Base-by-base conservation (phyloP, 2,797 vertebrate species). In the Thripadectes ignobilis region DNA sequence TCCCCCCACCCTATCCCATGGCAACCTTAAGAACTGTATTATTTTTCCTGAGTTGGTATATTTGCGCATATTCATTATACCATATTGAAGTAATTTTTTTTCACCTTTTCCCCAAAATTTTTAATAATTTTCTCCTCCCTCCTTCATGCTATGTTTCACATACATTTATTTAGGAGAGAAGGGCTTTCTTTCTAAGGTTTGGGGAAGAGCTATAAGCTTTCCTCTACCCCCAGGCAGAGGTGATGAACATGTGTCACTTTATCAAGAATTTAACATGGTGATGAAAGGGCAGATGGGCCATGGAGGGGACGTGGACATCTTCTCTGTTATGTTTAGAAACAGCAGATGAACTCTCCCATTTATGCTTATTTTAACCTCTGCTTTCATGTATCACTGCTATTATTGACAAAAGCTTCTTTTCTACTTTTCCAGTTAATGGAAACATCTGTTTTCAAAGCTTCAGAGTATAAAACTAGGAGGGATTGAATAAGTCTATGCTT, bases 381-480 rank as follows among this genome's bases (percentile, higher is more conserved):
- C 19, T 73, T 91, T 88, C 69, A 61, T 62, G 34, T 77, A 45
- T 89, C 2, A 3, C 38, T 75, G 46, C 6, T 81, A 10, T 88
- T 92, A 88, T 69, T 93, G 82, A 83, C 54, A 84, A 88, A 93
- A 93, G 29, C 51, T 66, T 80, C 58, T 91, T 69, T 93, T 85
- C 85, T 93, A 7, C 45, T 52, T 93, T 90, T 88, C 36, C 34
- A 66, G 63, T 67, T 91, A 87, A 88, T 88, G 58, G 89, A 88
- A 92, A 88, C 49, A 81, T 63, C 51, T 89, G 69, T 73, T 67
- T 86, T 92, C 88, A 94, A 84, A 93, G 66, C 78, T 84, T 93
- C 34, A 52, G 29, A 63, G 32, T 26, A 78, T 69, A 90, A 92
- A 93, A 79, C 77, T 57, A 49, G 87, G 76, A 85, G 34, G 66